Base-by-base conservation (phyloP, 2,113 vertebrate genomes). In the Romanogobio albipinnatus region DNA sequence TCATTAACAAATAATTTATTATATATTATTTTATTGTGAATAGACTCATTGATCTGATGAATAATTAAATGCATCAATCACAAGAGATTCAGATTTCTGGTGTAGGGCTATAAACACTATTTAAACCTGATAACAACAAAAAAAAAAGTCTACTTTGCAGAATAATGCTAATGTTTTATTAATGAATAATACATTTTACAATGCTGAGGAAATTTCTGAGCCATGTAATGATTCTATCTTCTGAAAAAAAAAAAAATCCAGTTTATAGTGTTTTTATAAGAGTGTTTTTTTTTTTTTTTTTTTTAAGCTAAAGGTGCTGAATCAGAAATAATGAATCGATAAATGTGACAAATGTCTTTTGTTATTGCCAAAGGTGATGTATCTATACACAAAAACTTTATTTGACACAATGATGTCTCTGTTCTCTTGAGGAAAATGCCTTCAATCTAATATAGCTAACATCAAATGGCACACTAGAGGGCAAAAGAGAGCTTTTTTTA, bases 391-490 rank as follows among this genome's bases (percentile, higher is more conserved):
- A 0, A 4, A 36, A 68, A 36, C 9, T 70, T 70, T 1, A 22
- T 70, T 73, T 73, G 43, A 73, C 33, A 13, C 4, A 19, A 29
- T 8, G 8, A n/a, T 73, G 66, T 22, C 36, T 75, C 45, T 26
- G 11, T 33, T 56, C 49, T 76, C 26, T 3, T 56, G 49, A 36
- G 15, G 26, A 47, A 47, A 73, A 39, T 43, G 22, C 11, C 9
- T 71, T 45, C 36, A 43, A n/a, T 11, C 19, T 11, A 43, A 45
- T 47, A 22, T 43, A 24, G 15, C 11, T 24, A 8, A n/a, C 22
- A 3, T 78, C 4, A 59, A 43, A 78, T 59, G 22, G 36, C 13
- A 78, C 76, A 77, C 76, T 59, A 78, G 76, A 39, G 33, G 33
- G 53, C 53, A 22, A 24, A 39, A 59, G 6, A 61, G 22, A 59